Evolutionary conservation across 2,888 invertebrate species (phyloP), one percentile per base, ranked within the genome.

Genomic region (Heliconius sara): DNA sequence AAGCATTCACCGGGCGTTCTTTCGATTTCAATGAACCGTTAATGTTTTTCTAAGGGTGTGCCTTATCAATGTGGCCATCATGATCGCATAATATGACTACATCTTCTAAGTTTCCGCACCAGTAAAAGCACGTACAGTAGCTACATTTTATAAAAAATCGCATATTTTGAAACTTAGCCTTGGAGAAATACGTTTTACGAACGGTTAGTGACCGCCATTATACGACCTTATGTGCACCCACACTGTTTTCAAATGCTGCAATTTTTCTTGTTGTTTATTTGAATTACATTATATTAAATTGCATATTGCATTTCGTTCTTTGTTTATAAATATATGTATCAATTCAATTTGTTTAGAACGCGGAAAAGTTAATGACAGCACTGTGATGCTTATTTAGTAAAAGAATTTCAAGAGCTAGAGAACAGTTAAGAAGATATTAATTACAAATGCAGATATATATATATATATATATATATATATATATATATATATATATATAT

Each of bases 21-120:
- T 93, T 93, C 92, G 91, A 91, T 94, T 94, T 93, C 93, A 93
- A 94, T 94, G 92, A 94, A 95, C 95, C 94, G 95, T 94, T 95
- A 94, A 94, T 89, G 90, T 88, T 91, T 91, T 91, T 91, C 88
- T 90, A 87, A 83, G 87, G 90, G 88, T 88, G 90, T 89, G 87
- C 89, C 90, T 91, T 92, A 92, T 93, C 91, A 88, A 85, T 85
- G 86, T 86, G 91, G 34, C n/a, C 52, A 65, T 27, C 27, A 30
- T 65, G 57, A 60, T 90, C 92, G 90, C 90, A 91, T 91, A 91
- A 92, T 88, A 86, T 84, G 83, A 83, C 85, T 85, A 86, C 87
- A 88, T 87, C 87, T 84, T 79, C 75, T 81, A 84, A 47, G 83
- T 81, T 80, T 80, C 83, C 79, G 74, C 65, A 30, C 27, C 77